Evolutionary conservation across 1,140 invertebrate genomes (phyloP).

Genomic region (Cyphomyrmex costatus): DNA sequence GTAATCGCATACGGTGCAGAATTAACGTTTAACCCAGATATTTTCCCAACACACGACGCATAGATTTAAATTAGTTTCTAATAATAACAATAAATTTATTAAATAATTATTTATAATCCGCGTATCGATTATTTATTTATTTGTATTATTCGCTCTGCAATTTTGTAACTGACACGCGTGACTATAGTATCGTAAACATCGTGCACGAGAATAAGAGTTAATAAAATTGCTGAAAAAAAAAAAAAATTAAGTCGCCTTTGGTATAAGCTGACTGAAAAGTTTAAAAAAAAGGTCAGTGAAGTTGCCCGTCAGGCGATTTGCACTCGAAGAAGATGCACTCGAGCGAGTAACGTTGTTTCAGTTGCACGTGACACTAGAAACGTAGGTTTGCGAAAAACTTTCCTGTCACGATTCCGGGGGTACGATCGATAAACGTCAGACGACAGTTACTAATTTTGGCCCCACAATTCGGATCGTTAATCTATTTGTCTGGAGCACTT

Average conservation of each 20-base stretch:
- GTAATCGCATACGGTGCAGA: too few relatives aligned
- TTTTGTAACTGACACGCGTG: slow-evolving; percentile 15
- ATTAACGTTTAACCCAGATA: slow-evolving; percentile 12
- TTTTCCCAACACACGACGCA: background rate
- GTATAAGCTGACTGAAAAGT: slow-evolving; percentile 16
- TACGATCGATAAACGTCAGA: slow-evolving; percentile 40
- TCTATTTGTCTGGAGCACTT: background rate
- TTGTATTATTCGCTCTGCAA: background rate
- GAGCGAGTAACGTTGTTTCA: slow-evolving; percentile 54
- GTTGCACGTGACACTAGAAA: slow-evolving; percentile 45
- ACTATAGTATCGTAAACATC: slow-evolving; percentile 11
- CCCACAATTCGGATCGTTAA: slow-evolving; percentile 21
- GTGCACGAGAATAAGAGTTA: background rate
- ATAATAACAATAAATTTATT: background rate
- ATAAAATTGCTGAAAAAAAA: slow-evolving; percentile 36
- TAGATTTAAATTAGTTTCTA: slow-evolving; percentile 17
- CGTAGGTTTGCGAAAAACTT: slow-evolving; percentile 53
- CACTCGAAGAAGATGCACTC: slow-evolving; percentile 52
- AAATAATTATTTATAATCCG: too few relatives aligned
- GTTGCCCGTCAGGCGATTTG: slow-evolving; percentile 35
- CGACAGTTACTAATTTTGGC: slow-evolving; percentile 51
- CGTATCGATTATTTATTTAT: background rate
- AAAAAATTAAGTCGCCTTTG: slow-evolving; percentile 28
- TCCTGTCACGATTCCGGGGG: slow-evolving; percentile 40
- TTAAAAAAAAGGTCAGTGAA: background rate